Percentiles rank a stretch among this genome's conserved stretches.
Conservation (phyloP, 2,888 invertebrate genomes). For the Nemapogon koenigi region DNA sequence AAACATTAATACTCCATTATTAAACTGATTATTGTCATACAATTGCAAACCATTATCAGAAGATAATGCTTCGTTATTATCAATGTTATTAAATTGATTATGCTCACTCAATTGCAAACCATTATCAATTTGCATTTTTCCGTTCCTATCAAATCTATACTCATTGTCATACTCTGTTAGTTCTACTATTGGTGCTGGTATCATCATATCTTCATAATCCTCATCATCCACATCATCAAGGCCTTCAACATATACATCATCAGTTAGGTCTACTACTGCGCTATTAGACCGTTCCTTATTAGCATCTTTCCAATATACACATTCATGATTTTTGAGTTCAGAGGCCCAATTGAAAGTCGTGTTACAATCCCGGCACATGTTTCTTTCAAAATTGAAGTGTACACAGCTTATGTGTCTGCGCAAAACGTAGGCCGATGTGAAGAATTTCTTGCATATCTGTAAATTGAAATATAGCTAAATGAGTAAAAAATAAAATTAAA, state of each 20-base stretch:
- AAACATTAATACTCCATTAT: too few species aligned
- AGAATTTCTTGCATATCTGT: conserved; percentile 41
- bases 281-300: conserved; percentile 36
- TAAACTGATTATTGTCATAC: too few species aligned
- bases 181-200: conserved; percentile 41
- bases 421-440: conserved; percentile 31
- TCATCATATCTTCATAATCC: conserved; percentile 39
- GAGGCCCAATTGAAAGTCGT: conserved; percentile 45
- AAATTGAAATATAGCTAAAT: conserved; percentile 17
- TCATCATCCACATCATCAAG: conserved; percentile 31
- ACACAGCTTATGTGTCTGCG: conserved; percentile 22
- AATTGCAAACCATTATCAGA: too few species aligned
- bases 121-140: too few species aligned
- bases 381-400: too few species aligned
- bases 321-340: conserved; percentile 32
- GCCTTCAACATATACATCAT: conserved; percentile 22
- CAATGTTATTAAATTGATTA: too few species aligned
- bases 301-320: conserved; percentile 36
- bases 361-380: too few species aligned
- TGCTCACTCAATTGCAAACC: too few species aligned
- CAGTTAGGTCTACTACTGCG: conserved; percentile 32
- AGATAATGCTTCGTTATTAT: too few species aligned
- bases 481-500: background rate
- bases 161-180: conserved; percentile 32
- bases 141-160: too few species aligned